phyloP scores from a whole-genome alignment of 2,113 vertebrate genomes.

The Nicator chloris region DNA sequence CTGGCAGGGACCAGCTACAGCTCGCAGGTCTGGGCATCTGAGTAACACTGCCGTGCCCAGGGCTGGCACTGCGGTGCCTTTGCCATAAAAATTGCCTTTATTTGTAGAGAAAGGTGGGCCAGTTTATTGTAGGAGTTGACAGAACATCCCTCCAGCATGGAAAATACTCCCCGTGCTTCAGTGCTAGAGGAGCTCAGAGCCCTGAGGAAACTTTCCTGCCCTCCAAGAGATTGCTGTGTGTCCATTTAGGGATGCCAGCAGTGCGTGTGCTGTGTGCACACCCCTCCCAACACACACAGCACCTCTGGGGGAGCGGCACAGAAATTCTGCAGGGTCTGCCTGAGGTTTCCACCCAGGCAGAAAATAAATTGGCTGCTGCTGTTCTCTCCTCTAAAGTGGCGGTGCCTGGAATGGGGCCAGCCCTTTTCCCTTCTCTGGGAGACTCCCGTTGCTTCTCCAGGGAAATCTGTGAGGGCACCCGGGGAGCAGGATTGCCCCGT shows the following conservation, averaged over 20 bases:
- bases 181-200: not conserved
- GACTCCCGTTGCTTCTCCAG: not conserved
- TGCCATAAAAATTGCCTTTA: not conserved
- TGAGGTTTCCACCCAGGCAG: not conserved
- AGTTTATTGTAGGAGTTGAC: not conserved
- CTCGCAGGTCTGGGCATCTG: not conserved
- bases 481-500: not conserved
- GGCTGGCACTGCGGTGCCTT: not conserved
- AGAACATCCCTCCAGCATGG: not conserved
- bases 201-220: not conserved
- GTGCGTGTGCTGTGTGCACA: fast-evolving
- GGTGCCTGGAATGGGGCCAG: not conserved
- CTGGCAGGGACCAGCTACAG: not conserved
- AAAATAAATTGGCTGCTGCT: not conserved
- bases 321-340: not conserved
- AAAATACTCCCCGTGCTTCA: not conserved
- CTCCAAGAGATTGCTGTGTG: not conserved
- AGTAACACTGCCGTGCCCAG: not conserved
- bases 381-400: not conserved
- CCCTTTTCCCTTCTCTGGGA: not conserved
- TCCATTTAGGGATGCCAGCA: not conserved
- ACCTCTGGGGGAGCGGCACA: not conserved
- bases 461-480: not conserved
- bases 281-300: not conserved
- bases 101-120: not conserved